Evolutionary conservation across 2,888 invertebrate genomes (phyloP).

Genomic region (Leucoptera coffeella): DNA sequence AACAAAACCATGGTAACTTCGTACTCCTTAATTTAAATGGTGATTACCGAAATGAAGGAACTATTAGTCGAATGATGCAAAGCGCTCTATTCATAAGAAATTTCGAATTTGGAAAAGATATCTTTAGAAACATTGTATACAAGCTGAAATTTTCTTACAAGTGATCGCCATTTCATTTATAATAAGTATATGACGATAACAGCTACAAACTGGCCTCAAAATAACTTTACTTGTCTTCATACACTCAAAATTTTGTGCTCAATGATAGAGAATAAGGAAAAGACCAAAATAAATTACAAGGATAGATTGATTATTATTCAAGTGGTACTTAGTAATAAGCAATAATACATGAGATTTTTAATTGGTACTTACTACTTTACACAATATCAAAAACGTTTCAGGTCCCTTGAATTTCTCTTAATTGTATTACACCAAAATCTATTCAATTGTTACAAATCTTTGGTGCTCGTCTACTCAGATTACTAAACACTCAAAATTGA

Average conservation of each 20-base stretch:
- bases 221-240: too few relatives aligned
- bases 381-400: slow-evolving; percentile 44
- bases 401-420: slow-evolving; percentile 51
- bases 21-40: slow-evolving; percentile 22
- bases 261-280: too few relatives aligned
- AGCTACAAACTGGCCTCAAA: too few relatives aligned
- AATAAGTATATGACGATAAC: too few relatives aligned
- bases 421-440: slow-evolving; percentile 45
- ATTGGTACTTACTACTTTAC: slow-evolving; percentile 45
- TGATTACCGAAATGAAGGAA: too few relatives aligned
- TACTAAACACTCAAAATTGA: too few relatives aligned
- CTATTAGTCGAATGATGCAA: too few relatives aligned
- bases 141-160: not conserved
- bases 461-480: slow-evolving; percentile 48
- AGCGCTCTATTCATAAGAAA: too few relatives aligned
- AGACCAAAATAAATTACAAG: slow-evolving; percentile 1
- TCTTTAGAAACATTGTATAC: too few relatives aligned
- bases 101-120: too few relatives aligned
- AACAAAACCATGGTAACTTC: slow-evolving; percentile 49
- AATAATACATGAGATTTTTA: slow-evolving; percentile 45
- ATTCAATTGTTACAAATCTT: slow-evolving; percentile 45
- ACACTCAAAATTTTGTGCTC: too few relatives aligned
- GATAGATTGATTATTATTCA: slow-evolving; percentile 1
- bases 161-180: not conserved
- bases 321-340: slow-evolving; percentile 10